Conservation (phyloP, 2,888 invertebrate species). For the Lomographa bimaculata region DNA sequence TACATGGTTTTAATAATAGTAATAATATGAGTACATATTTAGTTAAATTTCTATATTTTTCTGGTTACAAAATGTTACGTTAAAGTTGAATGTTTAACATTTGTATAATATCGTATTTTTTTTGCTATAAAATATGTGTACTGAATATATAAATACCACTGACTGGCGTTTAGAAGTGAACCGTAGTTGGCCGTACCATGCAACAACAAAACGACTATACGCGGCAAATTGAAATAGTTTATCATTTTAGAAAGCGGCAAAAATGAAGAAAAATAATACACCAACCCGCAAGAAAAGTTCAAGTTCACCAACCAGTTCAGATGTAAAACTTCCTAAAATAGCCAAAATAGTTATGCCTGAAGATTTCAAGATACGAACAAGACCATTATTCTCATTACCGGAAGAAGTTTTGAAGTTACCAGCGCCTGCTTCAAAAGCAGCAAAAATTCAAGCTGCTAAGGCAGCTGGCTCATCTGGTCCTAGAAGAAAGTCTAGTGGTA, state of each 20-base stretch:
- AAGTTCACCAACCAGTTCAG: slow-evolving; percentile 68
- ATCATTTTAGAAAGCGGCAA: slow-evolving; percentile 17
- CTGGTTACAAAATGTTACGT: no score
- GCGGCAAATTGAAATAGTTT: no score
- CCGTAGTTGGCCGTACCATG: no score
- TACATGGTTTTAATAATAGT: no score
- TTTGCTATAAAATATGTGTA: no score
- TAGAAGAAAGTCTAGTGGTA: slow-evolving; percentile 65
- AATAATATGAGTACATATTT: no score
- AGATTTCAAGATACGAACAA: slow-evolving; percentile 81
- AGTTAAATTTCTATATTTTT: no score
- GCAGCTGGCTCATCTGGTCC: slow-evolving; percentile 36
- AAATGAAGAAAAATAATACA: slow-evolving; percentile 48
- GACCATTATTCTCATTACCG: slow-evolving; percentile 85
- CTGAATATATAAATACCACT: no score
- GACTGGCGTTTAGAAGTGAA: no score
- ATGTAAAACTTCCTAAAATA: slow-evolving; percentile 79
- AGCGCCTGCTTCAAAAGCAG: slow-evolving; percentile 59
- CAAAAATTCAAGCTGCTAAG: slow-evolving; percentile 55
- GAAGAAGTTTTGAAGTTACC: slow-evolving; percentile 83
- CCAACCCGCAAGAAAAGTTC: slow-evolving; percentile 70
- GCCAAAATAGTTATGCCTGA: slow-evolving; percentile 80
- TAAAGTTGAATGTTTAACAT: no score
- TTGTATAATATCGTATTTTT: no score
- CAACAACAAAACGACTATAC: no score